phyloP scores from a whole-genome alignment of 2,888 invertebrate species.

The Luperina testacea region DNA sequence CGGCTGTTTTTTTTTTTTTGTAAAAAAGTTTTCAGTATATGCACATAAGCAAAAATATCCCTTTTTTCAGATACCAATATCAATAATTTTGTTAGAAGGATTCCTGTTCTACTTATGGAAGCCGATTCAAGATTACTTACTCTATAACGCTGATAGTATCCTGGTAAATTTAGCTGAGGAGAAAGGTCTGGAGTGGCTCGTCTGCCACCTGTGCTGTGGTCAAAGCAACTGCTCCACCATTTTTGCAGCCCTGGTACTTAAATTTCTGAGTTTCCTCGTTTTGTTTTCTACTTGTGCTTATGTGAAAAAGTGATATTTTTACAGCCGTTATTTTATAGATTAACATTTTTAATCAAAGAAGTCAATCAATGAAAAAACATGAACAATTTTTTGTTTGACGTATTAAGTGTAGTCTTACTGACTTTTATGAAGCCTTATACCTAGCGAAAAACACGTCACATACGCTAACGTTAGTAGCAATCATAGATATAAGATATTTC shows the following conservation, averaged over 20 bases:
- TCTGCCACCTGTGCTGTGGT: slow-evolving; percentile 77
- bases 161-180: slow-evolving; percentile 72
- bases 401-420: not conserved
- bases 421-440: not conserved
- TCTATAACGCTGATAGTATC: slow-evolving; percentile 74
- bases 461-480: not conserved
- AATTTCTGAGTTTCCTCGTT: slow-evolving; percentile 69
- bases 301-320: slow-evolving; percentile 36
- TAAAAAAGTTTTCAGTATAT: not conserved
- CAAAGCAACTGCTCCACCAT: slow-evolving; percentile 70
- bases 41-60: not conserved
- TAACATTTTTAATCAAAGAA: not conserved
- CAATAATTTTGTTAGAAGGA: slow-evolving; percentile 73
- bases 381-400: not conserved
- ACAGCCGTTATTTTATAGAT: not conserved
- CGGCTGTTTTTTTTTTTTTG: too few species aligned
- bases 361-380: slow-evolving; percentile 14
- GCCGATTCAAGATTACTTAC: slow-evolving; percentile 70
- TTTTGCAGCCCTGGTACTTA: slow-evolving; percentile 73
- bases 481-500: not conserved
- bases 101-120: slow-evolving; percentile 75
- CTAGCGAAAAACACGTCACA: not conserved
- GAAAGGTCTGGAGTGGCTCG: slow-evolving; percentile 72
- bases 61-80: slow-evolving; percentile 73
- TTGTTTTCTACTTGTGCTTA: slow-evolving; percentile 69